A percentile compares a stretch with the other conserved stretches of the same genome.
Conservation (phyloP, 1,140 invertebrate genomes). For the Carposina sasakii region DNA sequence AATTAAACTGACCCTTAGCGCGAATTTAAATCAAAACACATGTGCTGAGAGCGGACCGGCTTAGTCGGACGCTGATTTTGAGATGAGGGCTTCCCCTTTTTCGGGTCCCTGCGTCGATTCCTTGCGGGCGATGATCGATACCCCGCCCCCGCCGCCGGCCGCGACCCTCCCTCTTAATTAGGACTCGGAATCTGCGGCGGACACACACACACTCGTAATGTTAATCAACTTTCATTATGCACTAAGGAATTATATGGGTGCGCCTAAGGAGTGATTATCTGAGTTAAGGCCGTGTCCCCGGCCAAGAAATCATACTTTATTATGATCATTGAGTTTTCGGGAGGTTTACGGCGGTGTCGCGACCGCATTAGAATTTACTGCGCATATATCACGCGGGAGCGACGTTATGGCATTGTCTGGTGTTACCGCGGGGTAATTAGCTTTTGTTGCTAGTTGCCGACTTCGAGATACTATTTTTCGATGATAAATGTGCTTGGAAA, state of each 20-base stretch:
- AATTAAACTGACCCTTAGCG: constrained; percentile 65
- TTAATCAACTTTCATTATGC: constrained; percentile 73
- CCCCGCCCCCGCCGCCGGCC: constrained; percentile 57
- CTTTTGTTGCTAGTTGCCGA: constrained; percentile 38
- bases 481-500: constrained; percentile 1
- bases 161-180: constrained; percentile 70
- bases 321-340: constrained; percentile 55
- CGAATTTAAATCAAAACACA: constrained; percentile 70
- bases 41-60: constrained; percentile 61
- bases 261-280: constrained; percentile 70
- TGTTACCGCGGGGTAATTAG: constrained; percentile 46
- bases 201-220: constrained; percentile 67
- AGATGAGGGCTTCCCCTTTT: constrained; percentile 68
- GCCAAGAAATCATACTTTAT: constrained; percentile 71
- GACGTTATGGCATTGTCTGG: constrained; percentile 48
- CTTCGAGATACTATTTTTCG: constrained; percentile 4
- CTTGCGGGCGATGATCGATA: constrained; percentile 69
- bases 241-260: constrained; percentile 71
- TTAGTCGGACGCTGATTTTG: constrained; percentile 65
- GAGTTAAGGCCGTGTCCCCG: constrained; percentile 61
- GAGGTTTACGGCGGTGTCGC: constrained; percentile 46
- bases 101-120: constrained; percentile 67
- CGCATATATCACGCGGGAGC: constrained; percentile 53
- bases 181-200: constrained; percentile 72
- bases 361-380: constrained; percentile 61